These are phyloP conservation scores for Digitonthophagus gazella DNA, from an alignment of 2,888 invertebrate genomes.

Conservation along the genomic window DNA sequence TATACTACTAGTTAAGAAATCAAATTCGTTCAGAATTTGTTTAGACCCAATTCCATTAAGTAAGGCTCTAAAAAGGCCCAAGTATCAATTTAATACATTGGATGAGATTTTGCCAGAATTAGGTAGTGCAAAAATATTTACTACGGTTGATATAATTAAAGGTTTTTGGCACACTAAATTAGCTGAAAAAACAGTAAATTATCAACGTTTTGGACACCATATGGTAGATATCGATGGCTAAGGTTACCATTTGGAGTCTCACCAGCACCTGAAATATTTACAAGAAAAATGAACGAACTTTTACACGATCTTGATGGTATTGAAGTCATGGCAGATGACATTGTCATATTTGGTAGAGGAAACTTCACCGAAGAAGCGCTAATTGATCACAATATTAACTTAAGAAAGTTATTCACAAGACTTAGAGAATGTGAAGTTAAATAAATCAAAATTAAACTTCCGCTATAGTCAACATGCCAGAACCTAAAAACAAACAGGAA, in stretches of 20 bases:
- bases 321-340: constrained; percentile 28
- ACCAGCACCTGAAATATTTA: constrained; percentile 22
- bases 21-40: constrained; percentile 18
- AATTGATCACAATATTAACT: constrained; percentile 30
- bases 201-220: constrained; percentile 20
- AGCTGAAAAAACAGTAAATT: constrained; percentile 4
- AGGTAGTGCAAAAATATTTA: constrained; percentile 19
- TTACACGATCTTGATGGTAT: constrained; percentile 24
- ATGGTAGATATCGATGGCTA: constrained; percentile 16
- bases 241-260: constrained; percentile 20
- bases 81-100: constrained; percentile 21
- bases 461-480: constrained; percentile 12
- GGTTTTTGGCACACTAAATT: constrained; percentile 30
- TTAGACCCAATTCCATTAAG: constrained; percentile 24
- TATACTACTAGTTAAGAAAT: constrained; percentile 8
- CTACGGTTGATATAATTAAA: constrained; percentile 17
- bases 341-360: constrained; percentile 24
- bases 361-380: constrained; percentile 20
- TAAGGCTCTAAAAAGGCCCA: constrained; percentile 18
- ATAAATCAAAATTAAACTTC: constrained; percentile 16
- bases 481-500: background rate
- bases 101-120: constrained; percentile 22
- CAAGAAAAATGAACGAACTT: constrained; percentile 22
- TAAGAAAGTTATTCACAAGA: constrained; percentile 25
- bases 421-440: constrained; percentile 22